Percentiles rank a stretch among this genome's conserved stretches.
Conservation (phyloP, 2,113 vertebrate species). For the Campylomormyrus numenius region DNA sequence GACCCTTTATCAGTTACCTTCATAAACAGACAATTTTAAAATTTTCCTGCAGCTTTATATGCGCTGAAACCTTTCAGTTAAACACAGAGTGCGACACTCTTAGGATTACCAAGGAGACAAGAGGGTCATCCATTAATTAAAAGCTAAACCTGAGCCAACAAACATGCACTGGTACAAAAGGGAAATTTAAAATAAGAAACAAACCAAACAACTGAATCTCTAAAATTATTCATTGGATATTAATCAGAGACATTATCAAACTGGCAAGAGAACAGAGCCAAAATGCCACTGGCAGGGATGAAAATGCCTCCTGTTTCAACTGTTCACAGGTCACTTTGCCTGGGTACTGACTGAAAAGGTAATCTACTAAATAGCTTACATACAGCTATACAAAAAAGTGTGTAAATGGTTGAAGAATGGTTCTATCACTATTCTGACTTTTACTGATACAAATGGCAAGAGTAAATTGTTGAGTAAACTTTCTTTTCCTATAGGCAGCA, state of each 20-base stretch:
- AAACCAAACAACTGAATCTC: slow-evolving; percentile 16
- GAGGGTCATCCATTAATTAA: background rate
- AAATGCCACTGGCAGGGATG: background rate
- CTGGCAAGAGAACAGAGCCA: background rate
- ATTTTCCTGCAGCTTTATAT: background rate
- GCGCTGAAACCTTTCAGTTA: background rate
- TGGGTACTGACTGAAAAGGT: background rate
- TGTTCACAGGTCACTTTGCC: background rate
- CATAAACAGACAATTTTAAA: background rate
- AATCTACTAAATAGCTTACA: background rate
- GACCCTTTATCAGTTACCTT: background rate
- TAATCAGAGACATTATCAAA: slow-evolving; percentile 27
- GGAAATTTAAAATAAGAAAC: slow-evolving; percentile 9
- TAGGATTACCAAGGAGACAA: background rate
- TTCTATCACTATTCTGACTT: background rate
- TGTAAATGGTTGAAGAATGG: background rate
- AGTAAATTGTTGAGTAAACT: background rate
- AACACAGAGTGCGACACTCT: background rate
- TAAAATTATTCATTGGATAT: slow-evolving; percentile 34
- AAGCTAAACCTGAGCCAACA: background rate
- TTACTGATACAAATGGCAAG: background rate
- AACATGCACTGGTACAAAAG: slow-evolving; percentile 12
- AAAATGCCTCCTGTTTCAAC: background rate
- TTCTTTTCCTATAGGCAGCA: background rate
- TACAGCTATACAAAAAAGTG: background rate